Conservation (phyloP, 2,888 invertebrate genomes). For the Mimachlamys varia region DNA sequence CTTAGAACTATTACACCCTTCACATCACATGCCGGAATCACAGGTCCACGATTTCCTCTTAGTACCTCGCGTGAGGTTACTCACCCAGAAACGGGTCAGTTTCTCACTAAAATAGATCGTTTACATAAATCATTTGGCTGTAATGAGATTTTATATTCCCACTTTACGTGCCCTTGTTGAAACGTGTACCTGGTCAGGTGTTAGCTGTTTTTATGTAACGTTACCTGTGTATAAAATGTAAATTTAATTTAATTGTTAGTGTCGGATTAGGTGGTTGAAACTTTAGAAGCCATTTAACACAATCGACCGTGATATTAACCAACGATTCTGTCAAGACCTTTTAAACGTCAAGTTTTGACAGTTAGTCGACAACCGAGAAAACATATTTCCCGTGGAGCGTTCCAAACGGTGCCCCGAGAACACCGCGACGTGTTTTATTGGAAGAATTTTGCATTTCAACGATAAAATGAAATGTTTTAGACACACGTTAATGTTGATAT, state of each 20-base stretch:
- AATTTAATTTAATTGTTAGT: constrained; percentile 23
- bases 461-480: background rate
- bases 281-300: constrained; percentile 31
- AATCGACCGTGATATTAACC: background rate
- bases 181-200: background rate
- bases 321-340: background rate
- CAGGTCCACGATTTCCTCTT: background rate
- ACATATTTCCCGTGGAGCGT: background rate
- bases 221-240: background rate
- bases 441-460: background rate
- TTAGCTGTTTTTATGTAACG: background rate
- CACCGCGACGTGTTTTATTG: background rate
- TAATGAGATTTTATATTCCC: background rate
- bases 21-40: constrained; percentile 23
- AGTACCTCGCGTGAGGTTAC: background rate
- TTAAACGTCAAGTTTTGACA: background rate
- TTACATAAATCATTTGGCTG: background rate
- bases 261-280: constrained; percentile 14
- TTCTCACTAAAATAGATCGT: background rate
- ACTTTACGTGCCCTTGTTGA: background rate
- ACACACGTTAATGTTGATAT: background rate
- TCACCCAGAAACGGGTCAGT: constrained; percentile 6
- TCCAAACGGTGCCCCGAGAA: background rate
- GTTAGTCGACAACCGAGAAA: background rate
- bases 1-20: background rate